These are phyloP conservation scores for Nyctalus aviator DNA, from an alignment of 2,797 vertebrate species.

Conservation along the genomic window DNA sequence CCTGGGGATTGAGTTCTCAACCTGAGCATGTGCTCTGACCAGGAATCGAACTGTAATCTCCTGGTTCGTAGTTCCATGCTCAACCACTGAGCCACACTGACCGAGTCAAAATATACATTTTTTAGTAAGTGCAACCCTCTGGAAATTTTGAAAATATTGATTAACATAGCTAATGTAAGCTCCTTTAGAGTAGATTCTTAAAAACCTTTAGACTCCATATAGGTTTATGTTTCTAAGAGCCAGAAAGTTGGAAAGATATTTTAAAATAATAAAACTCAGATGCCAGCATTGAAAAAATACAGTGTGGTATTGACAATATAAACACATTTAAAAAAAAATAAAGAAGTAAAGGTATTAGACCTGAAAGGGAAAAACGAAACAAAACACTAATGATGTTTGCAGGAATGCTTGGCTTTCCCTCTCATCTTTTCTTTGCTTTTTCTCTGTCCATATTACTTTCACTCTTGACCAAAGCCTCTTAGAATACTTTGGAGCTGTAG, in stretches of 20 bases:
- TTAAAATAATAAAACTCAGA: conserved; percentile 26
- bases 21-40: no score
- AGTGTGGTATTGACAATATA: neutral
- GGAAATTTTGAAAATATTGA: neutral
- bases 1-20: no score
- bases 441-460: neutral
- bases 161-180: neutral
- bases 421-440: conserved; percentile 9
- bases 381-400: neutral
- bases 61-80: no score
- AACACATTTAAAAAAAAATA: neutral
- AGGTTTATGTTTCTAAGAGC: neutral
- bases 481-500: neutral
- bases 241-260: neutral
- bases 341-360: neutral
- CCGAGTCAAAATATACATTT: neutral
- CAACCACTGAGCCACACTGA: no score
- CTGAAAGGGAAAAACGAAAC: neutral
- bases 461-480: neutral
- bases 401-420: neutral
- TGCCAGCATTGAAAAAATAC: neutral
- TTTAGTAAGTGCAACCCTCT: neutral
- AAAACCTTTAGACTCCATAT: neutral
- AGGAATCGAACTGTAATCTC: no score
- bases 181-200: neutral